Conservation (phyloP, 2,113 vertebrate genomes). For the Phaethon lepturus region DNA sequence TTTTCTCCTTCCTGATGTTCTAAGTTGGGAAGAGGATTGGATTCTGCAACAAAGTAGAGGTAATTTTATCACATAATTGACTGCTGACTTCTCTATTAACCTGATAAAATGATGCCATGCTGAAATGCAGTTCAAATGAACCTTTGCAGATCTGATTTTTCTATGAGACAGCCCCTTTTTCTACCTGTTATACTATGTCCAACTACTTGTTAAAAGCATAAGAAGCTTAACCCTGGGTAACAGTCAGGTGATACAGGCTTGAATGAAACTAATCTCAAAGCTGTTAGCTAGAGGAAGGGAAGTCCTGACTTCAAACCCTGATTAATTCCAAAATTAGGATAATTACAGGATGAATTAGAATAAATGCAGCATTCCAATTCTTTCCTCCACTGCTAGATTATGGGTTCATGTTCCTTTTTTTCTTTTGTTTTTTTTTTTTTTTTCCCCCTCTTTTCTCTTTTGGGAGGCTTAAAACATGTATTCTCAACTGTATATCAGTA, state of each 20-base stretch:
- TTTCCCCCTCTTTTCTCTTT: background rate
- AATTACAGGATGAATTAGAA: background rate
- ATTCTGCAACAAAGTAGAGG: background rate
- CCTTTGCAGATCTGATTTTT: background rate
- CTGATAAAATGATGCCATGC: background rate
- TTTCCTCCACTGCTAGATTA: background rate
- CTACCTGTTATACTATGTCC: background rate
- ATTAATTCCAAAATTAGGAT: background rate
- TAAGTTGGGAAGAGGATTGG: background rate
- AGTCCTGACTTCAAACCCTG: background rate
- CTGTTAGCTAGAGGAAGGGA: background rate
- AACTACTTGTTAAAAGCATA: background rate
- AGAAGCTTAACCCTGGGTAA: background rate
- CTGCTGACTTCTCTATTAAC: conserved; percentile 1
- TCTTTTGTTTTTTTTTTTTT: background rate
- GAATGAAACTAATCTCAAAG: background rate
- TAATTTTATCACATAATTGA: conserved; percentile 11
- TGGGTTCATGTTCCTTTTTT: background rate
- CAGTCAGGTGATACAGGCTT: background rate
- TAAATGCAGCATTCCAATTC: background rate
- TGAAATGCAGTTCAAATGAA: conserved; percentile 18
- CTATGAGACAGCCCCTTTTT: background rate
- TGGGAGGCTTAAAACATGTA: background rate
- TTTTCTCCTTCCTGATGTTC: background rate
- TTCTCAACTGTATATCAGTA: background rate